Base-by-base conservation (phyloP, 2,797 vertebrate genomes). In the Phalanger gymnotis region DNA sequence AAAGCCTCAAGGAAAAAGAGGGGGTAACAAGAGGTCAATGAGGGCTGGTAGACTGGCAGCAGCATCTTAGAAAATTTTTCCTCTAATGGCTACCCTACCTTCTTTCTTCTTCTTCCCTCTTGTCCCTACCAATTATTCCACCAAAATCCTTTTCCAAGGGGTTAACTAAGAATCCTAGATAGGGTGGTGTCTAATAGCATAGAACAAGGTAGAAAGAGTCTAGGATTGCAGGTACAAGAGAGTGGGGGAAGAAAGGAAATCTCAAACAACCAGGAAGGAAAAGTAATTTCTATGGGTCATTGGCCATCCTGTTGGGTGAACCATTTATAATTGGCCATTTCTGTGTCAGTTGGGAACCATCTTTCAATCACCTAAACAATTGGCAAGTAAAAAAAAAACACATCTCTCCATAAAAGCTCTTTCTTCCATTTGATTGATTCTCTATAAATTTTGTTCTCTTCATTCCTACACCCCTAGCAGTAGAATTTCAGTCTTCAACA, bases 401-500 rank as follows among this genome's bases (percentile, higher is more conserved):
- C 25, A 25, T 90, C 94, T 92, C 91, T 56, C 94, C 51, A 22
- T 10, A 52, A 58, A 94, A 53, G 95, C 9, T 91, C 55, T 11
- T 90, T 57, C 31, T 90, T 95, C 54, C 34, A 16, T 0, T 14
- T 19, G 91, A 91, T 92, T 9, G 3, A 11, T 55, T 90, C 52
- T 90, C 96, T 96, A 92, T 91, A 53, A 54, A 92, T 95, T 89
- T 94, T 87, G n/a, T 95, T 90, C 90, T 94, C 92, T 56, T 94
- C 92, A 66, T 96, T 57, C 53, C 90, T 56, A n/a, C 31, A 90
- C 94, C 95, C 92, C 90, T 91, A 87, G 92, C 90, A 47, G 73
- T 28, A 91, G 51, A 95, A 28, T 94, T 91, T 0, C 0, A 47
- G 40, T 47, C 40, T 96, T 87, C 22, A 47, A 27, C 22, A 81